Evolutionary conservation across 2,797 vertebrate genomes (phyloP).

Genomic region (Aulostomus chinensis): DNA sequence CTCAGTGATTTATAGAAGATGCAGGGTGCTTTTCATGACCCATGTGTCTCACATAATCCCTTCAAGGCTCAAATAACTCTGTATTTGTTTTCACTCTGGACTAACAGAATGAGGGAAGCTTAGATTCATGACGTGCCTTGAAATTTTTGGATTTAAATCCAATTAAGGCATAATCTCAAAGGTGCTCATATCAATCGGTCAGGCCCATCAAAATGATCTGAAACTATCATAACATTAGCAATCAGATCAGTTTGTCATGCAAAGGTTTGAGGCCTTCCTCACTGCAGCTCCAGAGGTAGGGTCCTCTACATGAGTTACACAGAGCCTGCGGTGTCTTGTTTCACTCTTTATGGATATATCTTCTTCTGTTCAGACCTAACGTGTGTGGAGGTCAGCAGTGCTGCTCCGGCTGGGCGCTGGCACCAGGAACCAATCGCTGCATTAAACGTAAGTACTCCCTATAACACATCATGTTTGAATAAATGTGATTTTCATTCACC

Average conservation of each 20-base stretch:
- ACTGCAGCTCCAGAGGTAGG: too few species aligned
- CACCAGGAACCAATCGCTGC: slow-evolving; percentile 89
- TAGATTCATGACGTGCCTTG: slow-evolving; percentile 63
- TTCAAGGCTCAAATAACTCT: slow-evolving; percentile 60
- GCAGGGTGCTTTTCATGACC: slow-evolving; percentile 64
- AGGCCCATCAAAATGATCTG: slow-evolving; percentile 53
- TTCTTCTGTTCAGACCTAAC: slow-evolving; percentile 83
- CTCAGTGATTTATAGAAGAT: slow-evolving; percentile 67
- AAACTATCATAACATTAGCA: slow-evolving; percentile 34
- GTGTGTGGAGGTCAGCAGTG: slow-evolving; percentile 94
- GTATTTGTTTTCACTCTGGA: slow-evolving; percentile 63
- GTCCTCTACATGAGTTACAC: too few species aligned
- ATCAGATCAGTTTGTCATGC: slow-evolving; percentile 50
- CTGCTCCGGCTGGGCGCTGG: slow-evolving; percentile 92
- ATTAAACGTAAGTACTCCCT: slow-evolving; percentile 90
- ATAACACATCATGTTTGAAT: not conserved
- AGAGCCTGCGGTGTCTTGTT: slow-evolving; percentile 5
- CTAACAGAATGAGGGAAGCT: slow-evolving; percentile 43
- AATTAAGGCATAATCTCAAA: slow-evolving; percentile 60
- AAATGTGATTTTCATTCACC: slow-evolving; percentile 2
- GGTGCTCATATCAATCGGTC: slow-evolving; percentile 53
- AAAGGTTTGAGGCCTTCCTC: slow-evolving; percentile 28
- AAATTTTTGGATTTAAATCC: slow-evolving; percentile 61
- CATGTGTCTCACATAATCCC: slow-evolving; percentile 62
- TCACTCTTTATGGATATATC: slow-evolving; percentile 29